A percentile compares a stretch with the other conserved stretches of the same genome.
These are phyloP conservation scores for Epinotia nisella DNA, from an alignment of 2,888 invertebrate genomes.

Conservation along the genomic window DNA sequence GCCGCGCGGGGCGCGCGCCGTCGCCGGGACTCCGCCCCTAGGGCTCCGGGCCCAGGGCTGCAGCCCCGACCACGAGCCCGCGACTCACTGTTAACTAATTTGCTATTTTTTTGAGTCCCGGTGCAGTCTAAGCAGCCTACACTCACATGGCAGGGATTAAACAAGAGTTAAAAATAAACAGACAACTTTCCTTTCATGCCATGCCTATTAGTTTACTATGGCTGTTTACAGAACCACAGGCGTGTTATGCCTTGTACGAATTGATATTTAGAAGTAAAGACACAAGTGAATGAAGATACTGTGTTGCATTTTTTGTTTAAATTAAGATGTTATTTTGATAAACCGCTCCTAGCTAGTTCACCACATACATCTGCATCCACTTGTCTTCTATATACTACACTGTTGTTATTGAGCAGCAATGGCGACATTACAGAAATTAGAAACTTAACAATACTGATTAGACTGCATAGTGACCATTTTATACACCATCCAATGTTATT, in stretches of 20 bases:
- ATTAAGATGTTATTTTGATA: background rate
- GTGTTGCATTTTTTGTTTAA: slow-evolving; percentile 11
- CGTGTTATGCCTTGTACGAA: slow-evolving; percentile 18
- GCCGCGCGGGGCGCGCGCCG: slow-evolving; percentile 27
- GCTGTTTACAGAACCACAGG: slow-evolving; percentile 19
- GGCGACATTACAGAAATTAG: slow-evolving; percentile 28
- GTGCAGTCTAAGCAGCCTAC: slow-evolving; percentile 58
- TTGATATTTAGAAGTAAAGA: slow-evolving; percentile 29
- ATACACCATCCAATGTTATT: slow-evolving; percentile 80
- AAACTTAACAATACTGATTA: slow-evolving; percentile 42
- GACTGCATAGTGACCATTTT: slow-evolving; percentile 58
- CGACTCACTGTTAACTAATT: slow-evolving; percentile 66
- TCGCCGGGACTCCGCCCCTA: background rate
- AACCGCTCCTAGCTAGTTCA: slow-evolving; percentile 4
- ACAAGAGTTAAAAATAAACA: slow-evolving; percentile 44
- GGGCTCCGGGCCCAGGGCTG: background rate
- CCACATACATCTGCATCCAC: slow-evolving; percentile 15
- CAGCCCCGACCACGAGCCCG: slow-evolving; percentile 24
- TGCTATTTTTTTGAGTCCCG: slow-evolving; percentile 78
- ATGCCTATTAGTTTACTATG: slow-evolving; percentile 26
- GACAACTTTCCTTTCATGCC: slow-evolving; percentile 41
- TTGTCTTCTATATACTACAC: slow-evolving; percentile 10
- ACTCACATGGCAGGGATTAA: slow-evolving; percentile 45
- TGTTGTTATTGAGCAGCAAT: slow-evolving; percentile 25
- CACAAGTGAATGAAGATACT: slow-evolving; percentile 17